These are phyloP conservation scores for Catharus bicknelli DNA, from an alignment of 2,113 vertebrate genomes.

Conservation along the genomic window DNA sequence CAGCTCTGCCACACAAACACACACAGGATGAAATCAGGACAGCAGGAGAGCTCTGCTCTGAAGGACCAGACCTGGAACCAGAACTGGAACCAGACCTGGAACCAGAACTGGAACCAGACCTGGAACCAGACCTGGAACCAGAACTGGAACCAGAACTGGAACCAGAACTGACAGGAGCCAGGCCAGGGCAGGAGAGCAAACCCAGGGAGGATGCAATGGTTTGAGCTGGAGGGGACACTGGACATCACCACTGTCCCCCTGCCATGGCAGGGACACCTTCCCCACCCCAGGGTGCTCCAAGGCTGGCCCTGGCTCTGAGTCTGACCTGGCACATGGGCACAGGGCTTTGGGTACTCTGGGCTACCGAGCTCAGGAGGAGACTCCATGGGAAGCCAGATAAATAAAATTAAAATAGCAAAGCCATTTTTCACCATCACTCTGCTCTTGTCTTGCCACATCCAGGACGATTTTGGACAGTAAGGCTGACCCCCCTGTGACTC, in stretches of 20 bases:
- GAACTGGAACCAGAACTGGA: neutral
- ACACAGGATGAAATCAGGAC: fast-evolving
- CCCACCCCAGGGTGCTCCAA: neutral
- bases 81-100: too few relatives aligned
- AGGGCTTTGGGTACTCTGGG: neutral
- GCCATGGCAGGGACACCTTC: too few relatives aligned
- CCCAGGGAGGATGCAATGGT: fast-evolving
- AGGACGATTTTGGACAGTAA: fast-evolving
- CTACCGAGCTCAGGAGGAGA: neutral
- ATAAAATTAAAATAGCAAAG: neutral
- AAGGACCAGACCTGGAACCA: too few relatives aligned
- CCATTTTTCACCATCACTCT: too few relatives aligned
- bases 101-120: neutral
- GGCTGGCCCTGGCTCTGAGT: fast-evolving
- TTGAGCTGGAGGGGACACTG: neutral
- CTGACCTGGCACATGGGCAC: fast-evolving
- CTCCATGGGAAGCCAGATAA: neutral
- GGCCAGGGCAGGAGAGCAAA: neutral
- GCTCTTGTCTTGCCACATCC: neutral
- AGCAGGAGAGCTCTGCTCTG: neutral
- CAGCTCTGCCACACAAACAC: neutral
- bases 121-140: neutral
- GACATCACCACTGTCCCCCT: fast-evolving
- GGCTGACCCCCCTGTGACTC: neutral
- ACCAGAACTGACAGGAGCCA: neutral